Conservation (phyloP, 2,888 invertebrate genomes). For the Drosophila quinaria region DNA sequence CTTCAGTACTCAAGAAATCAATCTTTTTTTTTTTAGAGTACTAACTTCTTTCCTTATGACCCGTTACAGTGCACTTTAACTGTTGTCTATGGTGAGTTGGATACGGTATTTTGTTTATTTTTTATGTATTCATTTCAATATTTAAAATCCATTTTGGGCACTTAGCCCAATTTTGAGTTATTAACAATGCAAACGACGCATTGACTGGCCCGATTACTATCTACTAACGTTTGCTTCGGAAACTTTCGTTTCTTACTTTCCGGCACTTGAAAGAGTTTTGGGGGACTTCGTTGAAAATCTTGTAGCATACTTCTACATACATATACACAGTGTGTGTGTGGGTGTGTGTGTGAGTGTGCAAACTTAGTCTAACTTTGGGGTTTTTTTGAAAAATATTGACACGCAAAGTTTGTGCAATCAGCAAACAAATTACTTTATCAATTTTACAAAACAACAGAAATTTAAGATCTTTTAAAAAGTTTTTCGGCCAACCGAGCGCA, state of each 20-base stretch:
- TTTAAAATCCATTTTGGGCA: conserved; percentile 31
- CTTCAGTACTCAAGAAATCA: too few relatives aligned
- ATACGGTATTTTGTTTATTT: neutral
- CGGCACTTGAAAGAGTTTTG: conserved; percentile 33
- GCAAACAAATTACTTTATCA: conserved; percentile 80
- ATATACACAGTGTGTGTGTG: conserved; percentile 10
- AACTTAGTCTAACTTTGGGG: conserved; percentile 49
- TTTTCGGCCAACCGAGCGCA: conserved; percentile 46
- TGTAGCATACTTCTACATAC: neutral
- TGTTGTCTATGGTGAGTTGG: neutral
- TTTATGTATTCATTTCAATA: neutral
- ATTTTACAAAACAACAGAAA: conserved; percentile 81
- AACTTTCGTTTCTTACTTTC: conserved; percentile 13
- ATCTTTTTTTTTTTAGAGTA: too few relatives aligned
- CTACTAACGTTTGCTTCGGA: conserved; percentile 11
- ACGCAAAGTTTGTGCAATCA: conserved; percentile 81
- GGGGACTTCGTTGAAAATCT: conserved; percentile 24
- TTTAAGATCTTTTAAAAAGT: conserved; percentile 78
- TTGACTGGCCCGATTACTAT: conserved; percentile 37
- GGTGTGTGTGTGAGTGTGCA: conserved; percentile 21
- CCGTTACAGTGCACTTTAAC: neutral
- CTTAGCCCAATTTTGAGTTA: conserved; percentile 63
- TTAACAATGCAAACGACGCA: conserved; percentile 66
- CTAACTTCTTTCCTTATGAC: too few relatives aligned
- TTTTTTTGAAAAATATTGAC: conserved; percentile 75